Percentiles rank a stretch among this genome's conserved stretches.
phyloP scores from a whole-genome alignment of 1,140 invertebrate species.

The Notospermus geniculatus region DNA sequence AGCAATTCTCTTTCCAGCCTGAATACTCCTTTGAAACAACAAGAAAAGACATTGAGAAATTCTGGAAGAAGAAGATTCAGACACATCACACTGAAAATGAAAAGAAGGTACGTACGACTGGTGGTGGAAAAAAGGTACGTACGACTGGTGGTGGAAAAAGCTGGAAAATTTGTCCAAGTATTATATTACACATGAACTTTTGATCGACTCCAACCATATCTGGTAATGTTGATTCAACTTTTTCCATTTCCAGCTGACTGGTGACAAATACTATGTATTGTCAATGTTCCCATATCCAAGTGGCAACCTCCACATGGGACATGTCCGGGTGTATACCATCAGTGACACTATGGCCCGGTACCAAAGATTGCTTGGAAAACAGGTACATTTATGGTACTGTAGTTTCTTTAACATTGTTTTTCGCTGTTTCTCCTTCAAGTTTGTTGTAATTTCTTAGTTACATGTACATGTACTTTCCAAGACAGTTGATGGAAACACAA shows the following conservation, averaged over 20 bases:
- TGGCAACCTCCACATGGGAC: constrained; percentile 95
- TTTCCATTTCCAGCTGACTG: constrained; percentile 21
- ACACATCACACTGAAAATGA: constrained; percentile 47
- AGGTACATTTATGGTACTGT: constrained; percentile 25
- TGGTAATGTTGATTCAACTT: too few relatives aligned
- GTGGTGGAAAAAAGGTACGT: constrained; percentile 9
- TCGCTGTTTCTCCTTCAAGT: too few relatives aligned
- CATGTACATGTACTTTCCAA: too few relatives aligned
- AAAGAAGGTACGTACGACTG: constrained; percentile 18
- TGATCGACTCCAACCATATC: too few relatives aligned
- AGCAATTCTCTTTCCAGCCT: constrained; percentile 51
- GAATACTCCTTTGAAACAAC: constrained; percentile 59
- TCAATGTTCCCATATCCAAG: constrained; percentile 99
- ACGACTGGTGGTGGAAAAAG: too few relatives aligned
- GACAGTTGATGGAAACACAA: too few relatives aligned
- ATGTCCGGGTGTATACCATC: constrained; percentile 95
- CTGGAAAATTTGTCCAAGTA: constrained; percentile 3
- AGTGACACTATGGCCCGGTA: constrained; percentile 90
- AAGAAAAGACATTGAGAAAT: constrained; percentile 68
- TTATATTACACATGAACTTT: constrained; percentile 8
- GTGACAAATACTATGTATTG: constrained; percentile 71
- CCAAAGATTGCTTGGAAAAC: constrained; percentile 58
- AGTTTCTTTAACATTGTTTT: background rate
- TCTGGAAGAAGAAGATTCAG: constrained; percentile 67
- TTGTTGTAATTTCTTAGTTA: too few relatives aligned